phyloP scores from a whole-genome alignment of 2,888 invertebrate species.

The Troides helena region DNA sequence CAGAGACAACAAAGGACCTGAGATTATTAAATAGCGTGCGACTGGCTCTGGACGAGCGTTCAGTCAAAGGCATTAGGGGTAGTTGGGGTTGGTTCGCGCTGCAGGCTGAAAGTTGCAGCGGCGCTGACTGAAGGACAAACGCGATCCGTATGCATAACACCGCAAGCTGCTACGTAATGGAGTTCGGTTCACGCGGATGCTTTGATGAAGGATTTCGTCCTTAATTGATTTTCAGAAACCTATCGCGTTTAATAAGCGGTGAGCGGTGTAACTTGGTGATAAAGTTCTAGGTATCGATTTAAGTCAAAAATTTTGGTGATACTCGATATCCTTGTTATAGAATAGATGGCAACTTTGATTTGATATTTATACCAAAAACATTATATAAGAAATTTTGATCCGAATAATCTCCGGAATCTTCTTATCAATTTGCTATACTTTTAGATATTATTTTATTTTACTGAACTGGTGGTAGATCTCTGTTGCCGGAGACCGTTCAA shows the following conservation, averaged over 20 bases:
- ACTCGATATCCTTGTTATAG: too few species aligned
- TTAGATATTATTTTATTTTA: too few species aligned
- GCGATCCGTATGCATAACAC: constrained; percentile 8
- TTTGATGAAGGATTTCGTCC: constrained; percentile 8
- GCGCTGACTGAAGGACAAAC: constrained; percentile 6
- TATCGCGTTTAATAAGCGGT: not conserved
- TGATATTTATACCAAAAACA: too few species aligned
- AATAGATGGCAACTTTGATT: too few species aligned
- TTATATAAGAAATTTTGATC: too few species aligned
- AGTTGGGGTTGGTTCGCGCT: too few species aligned
- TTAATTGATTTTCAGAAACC: constrained; percentile 8
- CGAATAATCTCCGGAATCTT: too few species aligned
- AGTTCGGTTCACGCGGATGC: constrained; percentile 3
- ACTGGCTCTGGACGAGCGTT: not conserved
- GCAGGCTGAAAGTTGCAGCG: constrained; percentile 9
- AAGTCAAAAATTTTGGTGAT: too few species aligned
- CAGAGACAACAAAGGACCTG: constrained; percentile 1
- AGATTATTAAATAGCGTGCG: not conserved
- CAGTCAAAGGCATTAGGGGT: constrained; percentile 1
- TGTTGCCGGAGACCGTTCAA: too few species aligned
- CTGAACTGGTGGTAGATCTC: too few species aligned
- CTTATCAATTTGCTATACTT: too few species aligned
- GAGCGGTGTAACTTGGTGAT: not conserved
- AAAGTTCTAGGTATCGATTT: too few species aligned
- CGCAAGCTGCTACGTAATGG: constrained; percentile 17